Percentiles rank a stretch among this genome's conserved stretches.
Evolutionary conservation across 2,113 vertebrate genomes (phyloP).

Genomic region (Heloderma charlesbogerti): DNA sequence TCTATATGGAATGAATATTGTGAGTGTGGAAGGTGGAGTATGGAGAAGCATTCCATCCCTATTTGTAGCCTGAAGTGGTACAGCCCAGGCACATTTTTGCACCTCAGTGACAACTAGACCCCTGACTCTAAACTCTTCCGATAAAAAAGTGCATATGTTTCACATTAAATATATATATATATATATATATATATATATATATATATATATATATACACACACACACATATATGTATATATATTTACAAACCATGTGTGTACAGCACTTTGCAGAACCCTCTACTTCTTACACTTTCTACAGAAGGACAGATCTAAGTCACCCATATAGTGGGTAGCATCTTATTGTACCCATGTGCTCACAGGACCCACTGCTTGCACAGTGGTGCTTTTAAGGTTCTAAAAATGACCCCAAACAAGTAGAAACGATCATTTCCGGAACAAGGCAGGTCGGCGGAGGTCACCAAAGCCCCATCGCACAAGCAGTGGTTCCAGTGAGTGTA

Average conservation of each 20-base stretch:
- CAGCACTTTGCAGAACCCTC: rapidly evolving
- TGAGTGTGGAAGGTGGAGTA: no score
- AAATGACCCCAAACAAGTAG: no score
- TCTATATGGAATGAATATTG: neutral
- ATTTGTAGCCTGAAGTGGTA: neutral
- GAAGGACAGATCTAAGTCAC: neutral
- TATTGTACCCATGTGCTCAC: no score
- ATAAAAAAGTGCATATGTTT: slow-evolving; percentile 71
- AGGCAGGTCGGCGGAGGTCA: no score
- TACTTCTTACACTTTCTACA: neutral
- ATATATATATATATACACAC: neutral
- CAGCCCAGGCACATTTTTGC: neutral
- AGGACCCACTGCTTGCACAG: no score
- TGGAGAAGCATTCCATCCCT: neutral
- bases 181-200: slow-evolving; percentile 6
- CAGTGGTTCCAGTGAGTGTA: no score
- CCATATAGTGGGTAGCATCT: neutral
- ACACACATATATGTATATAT: neutral
- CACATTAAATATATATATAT: neutral
- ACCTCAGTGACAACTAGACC: neutral
- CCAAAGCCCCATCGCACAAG: no score
- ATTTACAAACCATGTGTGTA: neutral
- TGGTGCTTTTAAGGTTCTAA: no score
- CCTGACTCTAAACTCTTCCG: neutral
- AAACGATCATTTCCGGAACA: no score